These are phyloP conservation scores for Dryoscopus gambensis DNA, from an alignment of 2,113 vertebrate species.

Conservation along the genomic window DNA sequence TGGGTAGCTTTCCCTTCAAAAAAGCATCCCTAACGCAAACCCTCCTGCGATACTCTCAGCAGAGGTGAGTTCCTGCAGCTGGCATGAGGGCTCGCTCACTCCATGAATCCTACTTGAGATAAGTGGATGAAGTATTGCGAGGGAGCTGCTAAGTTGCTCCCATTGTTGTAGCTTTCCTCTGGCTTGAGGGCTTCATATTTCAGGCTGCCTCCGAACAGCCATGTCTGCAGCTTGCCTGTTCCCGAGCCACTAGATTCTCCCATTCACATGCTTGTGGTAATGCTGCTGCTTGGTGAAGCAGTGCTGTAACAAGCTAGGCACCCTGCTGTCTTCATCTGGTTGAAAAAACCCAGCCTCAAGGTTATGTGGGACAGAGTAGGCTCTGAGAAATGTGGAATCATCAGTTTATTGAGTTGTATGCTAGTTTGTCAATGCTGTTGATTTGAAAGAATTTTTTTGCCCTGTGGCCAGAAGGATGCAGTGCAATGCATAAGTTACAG, in stretches of 20 bases:
- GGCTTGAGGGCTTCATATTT: neutral
- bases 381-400: neutral
- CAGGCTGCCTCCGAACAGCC: neutral
- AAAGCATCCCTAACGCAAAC: neutral
- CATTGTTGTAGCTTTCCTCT: neutral
- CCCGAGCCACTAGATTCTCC: fast-evolving
- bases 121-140: neutral
- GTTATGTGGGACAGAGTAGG: neutral
- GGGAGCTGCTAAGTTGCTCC: neutral
- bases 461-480: neutral
- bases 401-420: neutral
- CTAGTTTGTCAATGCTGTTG: neutral
- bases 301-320: neutral
- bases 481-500: neutral
- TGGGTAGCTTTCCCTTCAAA: neutral
- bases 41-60: neutral
- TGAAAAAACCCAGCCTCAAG: neutral
- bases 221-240: neutral
- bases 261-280: neutral
- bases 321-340: neutral
- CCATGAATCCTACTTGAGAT: neutral
- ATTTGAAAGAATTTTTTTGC: neutral
- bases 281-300: neutral
- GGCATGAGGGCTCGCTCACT: fast-evolving
- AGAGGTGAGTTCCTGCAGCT: neutral